phyloP scores from a whole-genome alignment of 2,797 vertebrate genomes.

The Liparis tanakae region DNA sequence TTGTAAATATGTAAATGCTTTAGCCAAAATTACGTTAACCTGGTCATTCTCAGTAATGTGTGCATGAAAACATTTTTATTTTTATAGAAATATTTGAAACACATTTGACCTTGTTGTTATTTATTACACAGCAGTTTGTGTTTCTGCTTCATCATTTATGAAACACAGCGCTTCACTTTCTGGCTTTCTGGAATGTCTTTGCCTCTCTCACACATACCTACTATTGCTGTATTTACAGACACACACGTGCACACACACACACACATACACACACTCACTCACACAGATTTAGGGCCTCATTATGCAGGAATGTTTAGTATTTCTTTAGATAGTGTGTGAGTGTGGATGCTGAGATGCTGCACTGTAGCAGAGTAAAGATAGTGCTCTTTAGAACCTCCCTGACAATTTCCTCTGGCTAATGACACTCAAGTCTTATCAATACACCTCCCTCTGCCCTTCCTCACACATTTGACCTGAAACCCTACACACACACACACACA shows the following conservation, averaged over 20 bases:
- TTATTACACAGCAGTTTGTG: conserved; percentile 27
- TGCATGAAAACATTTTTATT: background rate
- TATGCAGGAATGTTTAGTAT: conserved; percentile 97
- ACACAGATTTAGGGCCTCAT: conserved; percentile 74
- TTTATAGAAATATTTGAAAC: background rate
- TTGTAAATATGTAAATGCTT: background rate
- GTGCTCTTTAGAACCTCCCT: conserved; percentile 74
- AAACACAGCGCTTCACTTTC: conserved; percentile 22
- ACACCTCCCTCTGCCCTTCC: conserved; percentile 50
- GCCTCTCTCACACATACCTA: conserved; percentile 53
- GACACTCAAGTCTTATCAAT: conserved; percentile 68
- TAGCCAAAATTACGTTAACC: background rate
- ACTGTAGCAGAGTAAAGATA: conserved; percentile 73
- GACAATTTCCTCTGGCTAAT: conserved; percentile 78
- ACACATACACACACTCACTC: conserved; percentile 47
- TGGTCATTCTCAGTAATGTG: background rate
- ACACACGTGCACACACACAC: conserved; percentile 34
- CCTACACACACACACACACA: conserved; percentile 15
- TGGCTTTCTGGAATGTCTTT: conserved; percentile 54
- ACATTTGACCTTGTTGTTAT: background rate
- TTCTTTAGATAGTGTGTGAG: conserved; percentile 89
- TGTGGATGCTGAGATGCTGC: conserved; percentile 89
- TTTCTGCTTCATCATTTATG: conserved; percentile 22
- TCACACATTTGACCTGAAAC: conserved; percentile 68
- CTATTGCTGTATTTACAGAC: conserved; percentile 62